These are phyloP conservation scores for Glyptemys insculpta DNA, from an alignment of 2,797 vertebrate species.

Conservation along the genomic window DNA sequence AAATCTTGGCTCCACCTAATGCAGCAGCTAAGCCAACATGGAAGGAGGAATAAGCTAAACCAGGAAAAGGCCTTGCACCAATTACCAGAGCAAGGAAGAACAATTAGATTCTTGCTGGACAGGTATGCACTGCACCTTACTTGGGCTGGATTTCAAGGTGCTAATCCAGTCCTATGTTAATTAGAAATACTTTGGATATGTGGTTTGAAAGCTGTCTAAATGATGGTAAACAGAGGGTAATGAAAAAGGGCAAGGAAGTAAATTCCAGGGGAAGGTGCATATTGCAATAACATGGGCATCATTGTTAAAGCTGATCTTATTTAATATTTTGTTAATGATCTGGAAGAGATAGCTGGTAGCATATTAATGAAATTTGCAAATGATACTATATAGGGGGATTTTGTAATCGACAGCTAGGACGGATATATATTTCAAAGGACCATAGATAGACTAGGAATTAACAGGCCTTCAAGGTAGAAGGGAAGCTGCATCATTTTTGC, in stretches of 20 bases:
- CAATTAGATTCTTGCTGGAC: not conserved
- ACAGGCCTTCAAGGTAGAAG: not conserved
- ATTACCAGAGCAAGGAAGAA: not conserved
- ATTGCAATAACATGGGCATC: not conserved
- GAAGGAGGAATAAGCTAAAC: not conserved
- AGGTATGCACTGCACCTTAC: not conserved
- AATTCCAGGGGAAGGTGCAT: not conserved
- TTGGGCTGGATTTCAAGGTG: not conserved
- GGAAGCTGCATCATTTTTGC: not conserved
- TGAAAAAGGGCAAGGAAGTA: not conserved
- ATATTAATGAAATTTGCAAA: constrained; percentile 9
- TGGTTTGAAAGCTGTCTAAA: not conserved
- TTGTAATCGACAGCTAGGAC: not conserved
- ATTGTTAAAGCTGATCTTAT: not conserved
- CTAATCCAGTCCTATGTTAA: not conserved
- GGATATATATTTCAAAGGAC: constrained; percentile 7
- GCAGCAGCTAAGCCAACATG: not conserved
- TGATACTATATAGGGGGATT: not conserved
- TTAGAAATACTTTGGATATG: not conserved
- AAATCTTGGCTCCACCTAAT: not conserved
- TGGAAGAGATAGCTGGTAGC: not conserved
- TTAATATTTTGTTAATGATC: not conserved
- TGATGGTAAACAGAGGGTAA: not conserved
- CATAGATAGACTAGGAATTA: not conserved
- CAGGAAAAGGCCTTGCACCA: not conserved